Evolutionary conservation across 2,113 vertebrate species (phyloP).

Genomic region (Pomatostomus ruficeps): DNA sequence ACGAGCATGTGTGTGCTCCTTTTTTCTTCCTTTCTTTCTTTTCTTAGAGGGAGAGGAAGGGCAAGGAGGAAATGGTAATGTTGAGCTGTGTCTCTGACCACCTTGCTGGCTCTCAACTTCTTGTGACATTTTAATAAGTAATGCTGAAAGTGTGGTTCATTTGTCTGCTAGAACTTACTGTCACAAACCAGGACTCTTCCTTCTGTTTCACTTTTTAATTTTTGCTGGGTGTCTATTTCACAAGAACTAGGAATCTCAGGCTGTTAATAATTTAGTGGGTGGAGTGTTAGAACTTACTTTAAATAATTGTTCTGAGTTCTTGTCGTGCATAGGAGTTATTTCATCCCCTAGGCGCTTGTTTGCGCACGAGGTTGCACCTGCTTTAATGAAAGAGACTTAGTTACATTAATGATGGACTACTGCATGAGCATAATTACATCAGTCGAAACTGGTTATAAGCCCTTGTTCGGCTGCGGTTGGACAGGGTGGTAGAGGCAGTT

Average conservation of each 20-base stretch:
- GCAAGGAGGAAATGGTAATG: neutral
- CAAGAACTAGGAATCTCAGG: neutral
- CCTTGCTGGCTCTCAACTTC: neutral
- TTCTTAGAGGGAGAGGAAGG: neutral
- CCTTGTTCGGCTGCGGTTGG: neutral
- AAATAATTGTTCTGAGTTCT: slow-evolving; percentile 37
- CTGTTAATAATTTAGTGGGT: slow-evolving; percentile 40
- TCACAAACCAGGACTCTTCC: neutral
- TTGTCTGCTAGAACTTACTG: neutral
- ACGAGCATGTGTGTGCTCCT: neutral
- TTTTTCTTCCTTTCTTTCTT: neutral
- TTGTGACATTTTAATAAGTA: neutral
- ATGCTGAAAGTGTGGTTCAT: neutral
- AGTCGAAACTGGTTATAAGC: slow-evolving; percentile 21
- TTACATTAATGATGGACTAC: slow-evolving; percentile 33
- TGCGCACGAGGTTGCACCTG: slow-evolving; percentile 6
- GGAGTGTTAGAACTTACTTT: slow-evolving; percentile 10
- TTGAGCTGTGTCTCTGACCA: neutral
- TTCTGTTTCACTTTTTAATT: slow-evolving; percentile 49
- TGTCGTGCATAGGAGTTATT: slow-evolving; percentile 28
- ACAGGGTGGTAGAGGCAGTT: neutral
- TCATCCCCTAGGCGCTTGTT: slow-evolving; percentile 54
- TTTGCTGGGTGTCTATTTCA: slow-evolving; percentile 20
- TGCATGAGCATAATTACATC: slow-evolving; percentile 12
- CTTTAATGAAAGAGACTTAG: slow-evolving; percentile 31